Conservation (phyloP, 2,888 invertebrate genomes). For the Tortricodes alternella region DNA sequence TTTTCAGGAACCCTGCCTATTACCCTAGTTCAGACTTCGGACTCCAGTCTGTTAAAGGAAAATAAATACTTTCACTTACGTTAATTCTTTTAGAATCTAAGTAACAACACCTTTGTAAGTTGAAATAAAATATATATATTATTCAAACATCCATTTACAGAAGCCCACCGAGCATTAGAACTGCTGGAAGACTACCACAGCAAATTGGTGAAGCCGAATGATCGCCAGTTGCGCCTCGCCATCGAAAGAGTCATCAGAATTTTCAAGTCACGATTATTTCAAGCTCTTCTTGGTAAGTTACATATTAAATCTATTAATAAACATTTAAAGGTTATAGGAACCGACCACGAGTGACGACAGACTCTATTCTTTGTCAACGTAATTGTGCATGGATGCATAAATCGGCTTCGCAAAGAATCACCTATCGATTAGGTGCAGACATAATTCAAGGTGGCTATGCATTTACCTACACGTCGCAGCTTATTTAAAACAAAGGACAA, state of each 20-base stretch:
- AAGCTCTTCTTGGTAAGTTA: conserved; percentile 95
- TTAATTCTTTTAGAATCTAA: too few species aligned
- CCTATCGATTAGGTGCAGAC: conserved; percentile 20
- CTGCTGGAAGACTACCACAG: conserved; percentile 99
- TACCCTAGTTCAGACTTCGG: too few species aligned
- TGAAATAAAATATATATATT: too few species aligned
- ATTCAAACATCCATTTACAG: conserved; percentile 80
- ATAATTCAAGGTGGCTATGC: conserved; percentile 22
- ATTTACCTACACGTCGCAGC: not conserved
- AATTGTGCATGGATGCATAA: not conserved
- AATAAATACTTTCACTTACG: too few species aligned
- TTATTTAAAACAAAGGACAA: not conserved
- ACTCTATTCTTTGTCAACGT: not conserved
- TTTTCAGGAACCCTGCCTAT: too few species aligned
- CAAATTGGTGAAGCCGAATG: conserved; percentile 95
- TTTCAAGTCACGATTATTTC: conserved; percentile 98
- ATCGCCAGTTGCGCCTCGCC: conserved; percentile 96
- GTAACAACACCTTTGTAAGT: too few species aligned
- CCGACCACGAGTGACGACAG: too few species aligned
- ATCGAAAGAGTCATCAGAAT: conserved; percentile 99
- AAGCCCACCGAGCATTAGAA: conserved; percentile 99
- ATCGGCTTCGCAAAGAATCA: not conserved
- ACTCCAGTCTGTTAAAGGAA: too few species aligned
- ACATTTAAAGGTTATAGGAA: too few species aligned
- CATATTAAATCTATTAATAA: too few species aligned